A percentile compares a stretch with the other conserved stretches of the same genome.
These are phyloP conservation scores for Drosophila quadrilineata DNA, from an alignment of 1,140 invertebrate species.

Conservation along the genomic window DNA sequence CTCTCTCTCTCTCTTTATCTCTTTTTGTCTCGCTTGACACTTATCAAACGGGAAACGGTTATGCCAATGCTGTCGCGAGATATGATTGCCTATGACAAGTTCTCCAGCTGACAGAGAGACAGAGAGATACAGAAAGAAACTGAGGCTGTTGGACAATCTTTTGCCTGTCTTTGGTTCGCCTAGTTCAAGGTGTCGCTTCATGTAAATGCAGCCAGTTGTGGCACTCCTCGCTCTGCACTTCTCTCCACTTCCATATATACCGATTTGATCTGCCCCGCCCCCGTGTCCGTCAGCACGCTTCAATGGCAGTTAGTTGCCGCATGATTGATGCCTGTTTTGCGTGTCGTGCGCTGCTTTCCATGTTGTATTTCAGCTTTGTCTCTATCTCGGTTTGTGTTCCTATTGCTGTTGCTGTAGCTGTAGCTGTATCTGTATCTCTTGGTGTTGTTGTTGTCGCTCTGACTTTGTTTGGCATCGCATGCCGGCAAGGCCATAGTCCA, in stretches of 20 bases:
- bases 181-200: slow-evolving; percentile 51
- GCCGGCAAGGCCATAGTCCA: slow-evolving; percentile 43
- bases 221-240: neutral
- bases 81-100: slow-evolving; percentile 73
- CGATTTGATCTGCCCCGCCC: neutral
- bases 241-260: neutral
- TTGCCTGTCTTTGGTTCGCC: slow-evolving; percentile 24
- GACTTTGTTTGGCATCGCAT: slow-evolving; percentile 25
- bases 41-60: slow-evolving; percentile 54
- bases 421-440: slow-evolving; percentile 15
- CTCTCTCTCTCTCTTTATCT: too few relatives aligned
- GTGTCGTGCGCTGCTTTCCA: slow-evolving; percentile 57
- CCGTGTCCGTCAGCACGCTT: slow-evolving; percentile 43
- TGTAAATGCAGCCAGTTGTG: slow-evolving; percentile 28
- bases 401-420: neutral
- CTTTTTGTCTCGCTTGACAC: slow-evolving; percentile 11
- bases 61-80: slow-evolving; percentile 19
- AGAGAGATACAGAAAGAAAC: neutral
- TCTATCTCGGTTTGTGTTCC: slow-evolving; percentile 4
- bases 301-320: slow-evolving; percentile 61
- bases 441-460: neutral
- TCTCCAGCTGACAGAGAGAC: neutral
- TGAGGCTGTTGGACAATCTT: slow-evolving; percentile 2
- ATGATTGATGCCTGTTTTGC: slow-evolving; percentile 80
- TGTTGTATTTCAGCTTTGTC: slow-evolving; percentile 41